Evolutionary conservation across 1,140 invertebrate genomes (phyloP).

Genomic region (Argopecten irradians): DNA sequence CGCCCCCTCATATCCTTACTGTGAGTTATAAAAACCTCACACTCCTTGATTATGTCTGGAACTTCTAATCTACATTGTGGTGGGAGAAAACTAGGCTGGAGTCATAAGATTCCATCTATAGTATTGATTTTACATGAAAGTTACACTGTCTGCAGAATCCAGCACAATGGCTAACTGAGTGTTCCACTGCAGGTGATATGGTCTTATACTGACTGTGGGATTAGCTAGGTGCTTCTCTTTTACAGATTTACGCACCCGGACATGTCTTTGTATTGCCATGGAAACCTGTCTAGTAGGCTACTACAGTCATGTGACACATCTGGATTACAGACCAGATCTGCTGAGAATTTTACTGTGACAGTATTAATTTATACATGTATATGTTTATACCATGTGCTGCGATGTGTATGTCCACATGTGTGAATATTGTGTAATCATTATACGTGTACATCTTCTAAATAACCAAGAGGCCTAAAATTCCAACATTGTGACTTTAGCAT

Average conservation of each 20-base stretch:
- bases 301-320: neutral
- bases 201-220: neutral
- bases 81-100: neutral
- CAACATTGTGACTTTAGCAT: too few relatives aligned
- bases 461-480: too few relatives aligned
- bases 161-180: conserved; percentile 5
- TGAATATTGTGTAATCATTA: neutral
- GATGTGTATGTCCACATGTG: neutral
- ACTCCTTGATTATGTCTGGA: neutral
- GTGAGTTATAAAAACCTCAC: neutral
- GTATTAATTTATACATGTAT: too few relatives aligned
- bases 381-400: neutral
- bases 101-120: conserved; percentile 9
- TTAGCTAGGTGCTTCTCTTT: neutral
- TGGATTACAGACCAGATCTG: neutral
- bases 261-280: neutral
- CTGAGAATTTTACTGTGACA: neutral
- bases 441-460: too few relatives aligned
- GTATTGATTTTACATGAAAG: conserved; percentile 18
- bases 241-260: neutral
- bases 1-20: neutral
- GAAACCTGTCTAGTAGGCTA: neutral
- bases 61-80: neutral
- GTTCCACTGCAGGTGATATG: neutral
- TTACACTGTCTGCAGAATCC: conserved; percentile 7